Evolutionary conservation across 2,797 vertebrate genomes (phyloP).

Genomic region (Acropternis orthonyx): DNA sequence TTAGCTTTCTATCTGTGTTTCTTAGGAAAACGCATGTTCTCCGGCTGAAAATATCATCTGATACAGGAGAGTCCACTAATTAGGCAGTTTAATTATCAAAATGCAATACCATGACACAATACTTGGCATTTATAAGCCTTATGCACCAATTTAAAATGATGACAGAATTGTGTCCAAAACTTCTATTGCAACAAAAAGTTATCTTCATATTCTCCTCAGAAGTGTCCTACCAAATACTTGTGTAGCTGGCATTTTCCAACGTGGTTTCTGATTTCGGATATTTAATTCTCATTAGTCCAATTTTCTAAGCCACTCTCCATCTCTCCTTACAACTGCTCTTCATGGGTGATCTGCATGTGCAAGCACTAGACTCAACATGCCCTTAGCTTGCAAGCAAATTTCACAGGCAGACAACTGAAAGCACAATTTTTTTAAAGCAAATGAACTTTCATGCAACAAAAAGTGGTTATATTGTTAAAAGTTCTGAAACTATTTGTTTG

Average conservation of each 20-base stretch:
- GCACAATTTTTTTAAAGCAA: neutral
- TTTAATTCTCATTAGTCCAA: neutral
- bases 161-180: neutral
- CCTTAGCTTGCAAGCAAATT: neutral
- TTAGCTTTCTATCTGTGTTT: neutral
- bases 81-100: neutral
- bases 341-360: neutral
- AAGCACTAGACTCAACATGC: rapidly evolving
- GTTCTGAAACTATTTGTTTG: neutral
- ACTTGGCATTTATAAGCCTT: neutral
- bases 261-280: neutral
- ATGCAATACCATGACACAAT: neutral
- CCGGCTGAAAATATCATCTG: neutral
- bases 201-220: neutral
- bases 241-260: neutral
- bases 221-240: neutral
- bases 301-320: neutral
- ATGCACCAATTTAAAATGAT: neutral
- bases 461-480: neutral
- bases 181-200: neutral
- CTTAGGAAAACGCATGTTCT: neutral
- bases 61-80: neutral
- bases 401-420: neutral
- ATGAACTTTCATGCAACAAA: neutral
- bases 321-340: neutral